Evolutionary conservation across 2,888 invertebrate species (phyloP), one percentile per base, ranked within the genome.

Genomic region (Agelastica alni): DNA sequence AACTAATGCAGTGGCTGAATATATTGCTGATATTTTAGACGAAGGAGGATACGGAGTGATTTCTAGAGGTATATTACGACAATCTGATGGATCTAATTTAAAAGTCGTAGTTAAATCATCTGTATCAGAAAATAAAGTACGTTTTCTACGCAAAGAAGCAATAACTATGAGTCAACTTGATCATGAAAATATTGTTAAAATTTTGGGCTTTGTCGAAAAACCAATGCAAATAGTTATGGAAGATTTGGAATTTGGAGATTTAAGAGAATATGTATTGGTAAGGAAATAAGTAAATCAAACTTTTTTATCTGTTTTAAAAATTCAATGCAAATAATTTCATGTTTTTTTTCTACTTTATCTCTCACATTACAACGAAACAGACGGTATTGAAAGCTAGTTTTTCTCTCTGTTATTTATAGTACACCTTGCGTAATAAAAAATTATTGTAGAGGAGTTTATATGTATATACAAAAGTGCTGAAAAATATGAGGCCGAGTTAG

Each of bases 101-200:
- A 6, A 7, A 2, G 53, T 56, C 2, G 52, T 45, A 2, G 2
- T 59, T 5, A 59, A 59, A 39, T 9, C 2, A 14, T 4, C 46
- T 9, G 22, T 14, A 32, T 3, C 17, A 1, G 16, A 4, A 3
- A 1, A n/a, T 2, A 7, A 16, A n/a, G 13, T 6, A 4, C 0
- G 2, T 10, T 16, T 9, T 3, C 20, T 42, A 18, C n/a, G 34
- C 43, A 17, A 28, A 18, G 59, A 59, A 26, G 59, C 59, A 4
- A 36, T 16, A 16, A 18, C 48, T 10, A 37, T 56, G 47, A 31
- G 22, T 2, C 7, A 44, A 6, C 18, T 55, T 3, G 18, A 56
- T 12, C 59, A 59, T 20, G 28, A 51, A 5, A 59, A 59, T 26
- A 44, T 59, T 5, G 12, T 59, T 6, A 49, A 53, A 20, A 44